Conservation (phyloP, 2,113 vertebrate genomes). For the Jaculus jaculus region DNA sequence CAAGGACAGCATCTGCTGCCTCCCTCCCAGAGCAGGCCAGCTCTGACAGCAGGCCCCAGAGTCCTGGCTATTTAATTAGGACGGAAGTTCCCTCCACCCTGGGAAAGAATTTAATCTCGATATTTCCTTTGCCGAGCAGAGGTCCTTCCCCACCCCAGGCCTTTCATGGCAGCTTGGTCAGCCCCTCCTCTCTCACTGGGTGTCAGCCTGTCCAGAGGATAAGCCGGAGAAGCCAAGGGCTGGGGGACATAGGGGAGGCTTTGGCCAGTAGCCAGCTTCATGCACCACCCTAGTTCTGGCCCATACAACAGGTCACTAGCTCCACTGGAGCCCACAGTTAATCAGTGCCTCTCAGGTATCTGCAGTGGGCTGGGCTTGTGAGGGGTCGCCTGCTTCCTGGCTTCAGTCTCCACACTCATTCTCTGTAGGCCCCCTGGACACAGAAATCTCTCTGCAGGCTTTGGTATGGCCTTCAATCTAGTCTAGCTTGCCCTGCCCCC, state of each 20-base stretch:
- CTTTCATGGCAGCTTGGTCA: constrained; percentile 19
- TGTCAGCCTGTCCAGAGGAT: background rate
- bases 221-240: background rate
- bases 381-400: background rate
- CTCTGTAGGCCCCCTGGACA: too few relatives aligned
- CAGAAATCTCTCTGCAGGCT: background rate
- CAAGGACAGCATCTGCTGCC: constrained; percentile 50
- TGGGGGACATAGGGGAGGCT: too few relatives aligned
- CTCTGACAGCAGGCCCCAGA: constrained; percentile 79
- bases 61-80: constrained; percentile 84
- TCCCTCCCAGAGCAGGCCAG: background rate
- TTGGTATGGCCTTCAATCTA: fast-evolving
- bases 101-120: constrained; percentile 82
- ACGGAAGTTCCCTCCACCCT: constrained; percentile 79
- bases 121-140: constrained; percentile 54
- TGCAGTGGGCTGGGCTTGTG: background rate
- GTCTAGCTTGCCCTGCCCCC: too few relatives aligned
- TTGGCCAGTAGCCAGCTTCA: background rate
- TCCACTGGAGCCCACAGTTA: background rate
- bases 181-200: background rate
- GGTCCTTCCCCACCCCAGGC: background rate
- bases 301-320: background rate
- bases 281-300: background rate
- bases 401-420: background rate
- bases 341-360: background rate